phyloP scores from a whole-genome alignment of 2,888 invertebrate species.

The Tetragonisca angustula region DNA sequence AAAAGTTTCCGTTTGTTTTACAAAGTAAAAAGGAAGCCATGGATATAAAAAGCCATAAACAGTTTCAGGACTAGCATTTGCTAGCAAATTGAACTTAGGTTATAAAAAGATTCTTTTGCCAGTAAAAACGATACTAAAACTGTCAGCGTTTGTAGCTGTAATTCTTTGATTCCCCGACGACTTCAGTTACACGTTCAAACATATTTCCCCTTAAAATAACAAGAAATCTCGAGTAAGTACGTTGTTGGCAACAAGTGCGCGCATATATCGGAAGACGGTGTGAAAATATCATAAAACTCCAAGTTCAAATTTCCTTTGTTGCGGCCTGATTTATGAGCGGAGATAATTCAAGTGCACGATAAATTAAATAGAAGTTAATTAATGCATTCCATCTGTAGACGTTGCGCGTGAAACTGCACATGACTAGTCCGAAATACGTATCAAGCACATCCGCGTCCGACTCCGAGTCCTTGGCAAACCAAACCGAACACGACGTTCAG shows the following conservation, averaged over 20 bases:
- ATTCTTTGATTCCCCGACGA: background rate
- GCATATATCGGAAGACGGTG: background rate
- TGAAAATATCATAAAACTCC: background rate
- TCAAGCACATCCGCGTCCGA: conserved; percentile 13
- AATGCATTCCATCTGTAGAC: conserved; percentile 40
- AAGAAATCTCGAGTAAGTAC: background rate
- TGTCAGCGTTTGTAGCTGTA: background rate
- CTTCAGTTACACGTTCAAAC: background rate
- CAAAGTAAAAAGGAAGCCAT: too few relatives aligned
- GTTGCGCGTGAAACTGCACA: conserved; percentile 4
- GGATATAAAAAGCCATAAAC: background rate
- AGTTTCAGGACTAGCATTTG: background rate
- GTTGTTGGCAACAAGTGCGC: background rate
- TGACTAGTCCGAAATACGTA: conserved; percentile 11
- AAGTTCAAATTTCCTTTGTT: background rate
- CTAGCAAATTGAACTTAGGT: background rate
- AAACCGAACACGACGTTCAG: conserved; percentile 24
- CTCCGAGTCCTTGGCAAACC: conserved; percentile 26
- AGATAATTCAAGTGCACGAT: conserved; percentile 35
- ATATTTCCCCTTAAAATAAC: background rate
- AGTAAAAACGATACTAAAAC: background rate
- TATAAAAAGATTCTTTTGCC: background rate
- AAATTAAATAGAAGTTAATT: conserved; percentile 61
- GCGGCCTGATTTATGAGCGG: background rate
- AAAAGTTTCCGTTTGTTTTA: too few relatives aligned